These are phyloP conservation scores for Drosophila pandora DNA, from an alignment of 1,140 invertebrate genomes.

Conservation along the genomic window DNA sequence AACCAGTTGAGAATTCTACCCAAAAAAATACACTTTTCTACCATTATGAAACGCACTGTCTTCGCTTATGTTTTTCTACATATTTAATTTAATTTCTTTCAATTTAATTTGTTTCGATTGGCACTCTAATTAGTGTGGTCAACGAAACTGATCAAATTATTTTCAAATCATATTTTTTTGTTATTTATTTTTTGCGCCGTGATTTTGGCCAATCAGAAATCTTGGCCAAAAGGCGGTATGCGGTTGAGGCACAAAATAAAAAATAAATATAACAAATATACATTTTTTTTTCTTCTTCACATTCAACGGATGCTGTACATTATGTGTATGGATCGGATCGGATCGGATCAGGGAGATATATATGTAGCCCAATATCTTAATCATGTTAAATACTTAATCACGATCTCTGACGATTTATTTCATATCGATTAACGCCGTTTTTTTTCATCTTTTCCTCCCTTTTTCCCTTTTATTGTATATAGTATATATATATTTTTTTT, in stretches of 20 bases:
- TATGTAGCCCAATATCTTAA: conserved; percentile 63
- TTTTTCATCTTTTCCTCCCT: conserved; percentile 9
- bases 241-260: conserved; percentile 4
- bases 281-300: conserved; percentile 5
- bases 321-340: conserved; percentile 23
- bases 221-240: conserved; percentile 2
- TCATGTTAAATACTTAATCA: conserved; percentile 73
- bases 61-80: neutral
- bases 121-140: conserved; percentile 40
- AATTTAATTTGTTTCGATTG: conserved; percentile 38
- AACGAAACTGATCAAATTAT: conserved; percentile 29
- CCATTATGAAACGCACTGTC: neutral
- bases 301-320: conserved; percentile 51
- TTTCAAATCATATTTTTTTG: conserved; percentile 18
- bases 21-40: neutral
- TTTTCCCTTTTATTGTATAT: conserved; percentile 13
- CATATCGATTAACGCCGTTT: conserved; percentile 62
- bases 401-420: conserved; percentile 69
- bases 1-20: neutral
- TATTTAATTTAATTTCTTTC: conserved; percentile 6
- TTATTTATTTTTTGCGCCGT: conserved; percentile 8
- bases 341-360: conserved; percentile 69
- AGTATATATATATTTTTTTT: conserved; percentile 21
- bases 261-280: neutral
- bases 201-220: conserved; percentile 29